A percentile compares a stretch with the other conserved stretches of the same genome.
phyloP scores from a whole-genome alignment of 1,140 invertebrate species.

The Stenopsyche tienmushanensis region DNA sequence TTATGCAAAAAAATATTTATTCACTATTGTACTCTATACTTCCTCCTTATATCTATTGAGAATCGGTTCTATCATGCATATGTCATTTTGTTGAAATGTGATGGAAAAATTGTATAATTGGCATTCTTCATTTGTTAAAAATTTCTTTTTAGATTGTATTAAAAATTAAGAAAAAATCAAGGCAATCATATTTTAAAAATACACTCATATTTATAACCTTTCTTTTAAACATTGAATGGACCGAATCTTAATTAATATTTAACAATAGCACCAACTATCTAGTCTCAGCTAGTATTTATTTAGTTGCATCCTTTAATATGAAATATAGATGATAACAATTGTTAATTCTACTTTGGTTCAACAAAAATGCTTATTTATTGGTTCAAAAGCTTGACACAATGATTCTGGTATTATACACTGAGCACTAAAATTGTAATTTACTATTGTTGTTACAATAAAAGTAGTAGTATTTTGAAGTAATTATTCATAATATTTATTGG shows the following conservation, averaged over 20 bases:
- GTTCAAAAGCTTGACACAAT: too few relatives aligned
- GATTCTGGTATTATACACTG: too few relatives aligned
- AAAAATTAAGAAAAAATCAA: conserved; percentile 37
- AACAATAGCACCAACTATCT: conserved; percentile 1
- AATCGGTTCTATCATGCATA: conserved; percentile 28
- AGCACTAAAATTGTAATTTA: too few relatives aligned
- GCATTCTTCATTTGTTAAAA: conserved; percentile 25
- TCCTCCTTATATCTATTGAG: conserved; percentile 15
- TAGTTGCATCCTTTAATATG: conserved; percentile 22
- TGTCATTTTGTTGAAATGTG: neutral
- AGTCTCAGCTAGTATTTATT: conserved; percentile 16
- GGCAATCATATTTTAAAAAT: conserved; percentile 13
- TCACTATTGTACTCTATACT: conserved; percentile 18
- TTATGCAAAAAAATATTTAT: conserved; percentile 1
- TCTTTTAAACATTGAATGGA: conserved; percentile 18
- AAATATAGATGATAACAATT: conserved; percentile 6
- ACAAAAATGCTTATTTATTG: too few relatives aligned
- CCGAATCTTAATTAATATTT: conserved; percentile 26
- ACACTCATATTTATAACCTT: neutral
- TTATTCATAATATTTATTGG: too few relatives aligned
- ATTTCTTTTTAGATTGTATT: too few relatives aligned
- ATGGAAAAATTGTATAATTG: too few relatives aligned
- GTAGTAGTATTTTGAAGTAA: too few relatives aligned
- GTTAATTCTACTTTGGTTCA: too few relatives aligned
- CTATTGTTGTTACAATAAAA: too few relatives aligned